Evolutionary conservation across 2,797 vertebrate species (phyloP).

Genomic region (Octomys mimax): DNA sequence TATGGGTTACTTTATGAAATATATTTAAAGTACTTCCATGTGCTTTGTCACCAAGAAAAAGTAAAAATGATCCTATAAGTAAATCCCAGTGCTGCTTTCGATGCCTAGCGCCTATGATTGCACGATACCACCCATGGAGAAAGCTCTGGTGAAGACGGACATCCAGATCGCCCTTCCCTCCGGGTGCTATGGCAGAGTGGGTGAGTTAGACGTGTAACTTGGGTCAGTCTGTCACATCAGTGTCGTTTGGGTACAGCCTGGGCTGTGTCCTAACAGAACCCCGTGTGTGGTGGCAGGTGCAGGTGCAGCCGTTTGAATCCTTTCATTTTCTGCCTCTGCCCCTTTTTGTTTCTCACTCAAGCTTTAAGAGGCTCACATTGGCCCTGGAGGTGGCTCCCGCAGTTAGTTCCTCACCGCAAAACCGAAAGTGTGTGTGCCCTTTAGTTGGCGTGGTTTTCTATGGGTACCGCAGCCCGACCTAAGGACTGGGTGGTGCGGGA

Average conservation of each 20-base stretch:
- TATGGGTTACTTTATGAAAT: background rate
- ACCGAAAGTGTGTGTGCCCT: conserved; percentile 7
- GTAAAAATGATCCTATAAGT: background rate
- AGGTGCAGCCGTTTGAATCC: background rate
- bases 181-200: conserved; percentile 97
- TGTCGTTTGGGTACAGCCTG: background rate
- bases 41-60: conserved; percentile 1
- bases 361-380: background rate
- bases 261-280: background rate
- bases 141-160: conserved; percentile 96
- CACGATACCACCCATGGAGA: conserved; percentile 93
- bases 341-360: background rate
- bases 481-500: background rate
- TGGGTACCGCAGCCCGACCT: background rate
- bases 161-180: conserved; percentile 97
- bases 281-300: background rate
- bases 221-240: background rate
- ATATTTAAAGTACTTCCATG: background rate
- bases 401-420: background rate
- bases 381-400: background rate
- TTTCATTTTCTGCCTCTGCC: background rate
- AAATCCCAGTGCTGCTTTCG: background rate
- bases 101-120: conserved; percentile 95
- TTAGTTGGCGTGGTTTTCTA: background rate
- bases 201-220: conserved; percentile 88